Base-by-base conservation (phyloP, 2,888 invertebrate genomes). In the Odontocolon sp. region DNA sequence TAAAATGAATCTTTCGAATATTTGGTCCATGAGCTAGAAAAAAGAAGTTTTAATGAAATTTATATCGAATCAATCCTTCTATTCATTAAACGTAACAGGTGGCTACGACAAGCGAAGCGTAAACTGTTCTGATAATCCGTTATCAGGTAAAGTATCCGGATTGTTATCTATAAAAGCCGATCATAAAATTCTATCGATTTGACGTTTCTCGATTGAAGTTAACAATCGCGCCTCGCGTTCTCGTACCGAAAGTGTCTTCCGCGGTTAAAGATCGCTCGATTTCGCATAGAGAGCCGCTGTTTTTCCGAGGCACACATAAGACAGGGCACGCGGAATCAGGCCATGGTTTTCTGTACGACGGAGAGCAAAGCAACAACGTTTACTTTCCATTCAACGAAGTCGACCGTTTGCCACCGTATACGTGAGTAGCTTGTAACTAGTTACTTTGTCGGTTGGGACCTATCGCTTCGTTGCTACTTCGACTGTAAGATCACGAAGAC, bases 361-460 rank as follows among this genome's bases (percentile, higher is more conserved):
- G 54, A 56, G 67, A 11, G 52, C 47, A 67, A 50, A 67, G 45
- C 73, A 40, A n/a, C n/a, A n/a, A 68, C 57, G 66, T 78, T 86
- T 77, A 83, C 84, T 84, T 85, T 85, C 82, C 83, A 82, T 84
- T 84, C 76, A 78, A 80, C 78, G 73, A 70, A 45, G 64, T 54
- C 57, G 75, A 28, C 56, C 42, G 36, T 77, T 23, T 18, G 57
- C 59, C 40, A 75, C 45, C 56, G 45, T 31, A 18, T 57, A 75
- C 75, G 75, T 78, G 71, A 78, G 78, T 67, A 33, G 70, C 38
- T 68, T 75, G 71, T 68, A 66, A 74, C 57, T 66, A 68, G 67
- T 21, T 57, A 57, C 67, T 68, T 68, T 68, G 67, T 68, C 67
- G 67, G 56, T 56, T 28, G 45, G 14, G 45, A 67, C 21, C 45